phyloP scores from a whole-genome alignment of 2,888 invertebrate species.

The Lithophane semibrunnea region DNA sequence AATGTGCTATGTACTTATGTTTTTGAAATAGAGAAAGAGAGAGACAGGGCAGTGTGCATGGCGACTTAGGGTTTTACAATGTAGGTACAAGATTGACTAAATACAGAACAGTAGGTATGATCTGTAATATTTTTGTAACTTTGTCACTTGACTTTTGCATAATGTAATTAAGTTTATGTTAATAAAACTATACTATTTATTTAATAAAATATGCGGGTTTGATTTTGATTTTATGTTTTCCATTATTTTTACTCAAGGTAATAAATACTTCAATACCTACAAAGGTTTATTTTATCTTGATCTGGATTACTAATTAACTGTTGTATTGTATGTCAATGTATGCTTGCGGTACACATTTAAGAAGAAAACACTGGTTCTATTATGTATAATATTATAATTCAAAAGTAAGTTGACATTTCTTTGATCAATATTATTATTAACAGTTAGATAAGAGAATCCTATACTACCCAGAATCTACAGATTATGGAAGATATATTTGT shows the following conservation, averaged over 20 bases:
- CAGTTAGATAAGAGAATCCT: constrained; percentile 35
- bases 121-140: constrained; percentile 39
- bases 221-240: not conserved
- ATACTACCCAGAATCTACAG: constrained; percentile 45
- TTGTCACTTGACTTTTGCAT: constrained; percentile 50
- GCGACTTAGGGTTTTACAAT: not conserved
- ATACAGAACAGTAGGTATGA: not conserved
- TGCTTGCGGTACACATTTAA: not conserved
- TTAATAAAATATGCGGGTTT: constrained; percentile 44
- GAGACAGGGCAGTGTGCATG: not conserved
- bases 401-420: constrained; percentile 50
- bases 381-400: constrained; percentile 52
- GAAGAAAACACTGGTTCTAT: constrained; percentile 32
- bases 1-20: no score
- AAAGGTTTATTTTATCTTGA: not conserved
- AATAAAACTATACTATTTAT: constrained; percentile 53
- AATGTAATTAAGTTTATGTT: constrained; percentile 31
- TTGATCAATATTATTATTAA: constrained; percentile 45
- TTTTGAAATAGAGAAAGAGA: not conserved
- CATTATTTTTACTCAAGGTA: not conserved
- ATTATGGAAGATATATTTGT: constrained; percentile 22
- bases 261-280: not conserved
- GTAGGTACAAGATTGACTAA: not conserved
- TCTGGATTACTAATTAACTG: not conserved
- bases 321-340: not conserved